Evolutionary conservation across 2,888 invertebrate genomes (phyloP).

Genomic region (Acleris sparsana): DNA sequence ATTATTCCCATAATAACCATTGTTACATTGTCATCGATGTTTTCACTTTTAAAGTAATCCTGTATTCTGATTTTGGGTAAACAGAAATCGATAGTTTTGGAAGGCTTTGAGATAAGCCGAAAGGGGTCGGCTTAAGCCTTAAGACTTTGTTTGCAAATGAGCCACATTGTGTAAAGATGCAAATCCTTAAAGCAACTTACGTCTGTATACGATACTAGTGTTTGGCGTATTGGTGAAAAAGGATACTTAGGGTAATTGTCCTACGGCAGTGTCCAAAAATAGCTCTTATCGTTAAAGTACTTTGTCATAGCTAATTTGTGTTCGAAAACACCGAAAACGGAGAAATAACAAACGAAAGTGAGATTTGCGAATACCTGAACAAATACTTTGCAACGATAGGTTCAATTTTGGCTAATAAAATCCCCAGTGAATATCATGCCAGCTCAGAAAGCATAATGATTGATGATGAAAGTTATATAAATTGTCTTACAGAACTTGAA

Average conservation of each 20-base stretch:
- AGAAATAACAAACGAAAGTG: too few relatives aligned
- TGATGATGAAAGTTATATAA: too few relatives aligned
- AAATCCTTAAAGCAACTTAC: conserved; percentile 5
- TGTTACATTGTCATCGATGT: conserved; percentile 67
- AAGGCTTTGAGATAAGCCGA: conserved; percentile 34
- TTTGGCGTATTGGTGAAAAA: neutral
- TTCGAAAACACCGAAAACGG: too few relatives aligned
- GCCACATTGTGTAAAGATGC: conserved; percentile 21
- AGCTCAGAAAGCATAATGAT: too few relatives aligned
- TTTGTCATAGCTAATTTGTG: too few relatives aligned
- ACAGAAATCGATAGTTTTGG: conserved; percentile 68
- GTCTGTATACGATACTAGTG: neutral
- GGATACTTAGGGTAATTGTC: neutral
- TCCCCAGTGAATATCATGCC: too few relatives aligned
- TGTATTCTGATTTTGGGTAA: conserved; percentile 59
- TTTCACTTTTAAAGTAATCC: conserved; percentile 78
- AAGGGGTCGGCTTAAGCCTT: conserved; percentile 17
- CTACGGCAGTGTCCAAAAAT: too few relatives aligned
- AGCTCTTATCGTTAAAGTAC: too few relatives aligned
- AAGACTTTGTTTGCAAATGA: conserved; percentile 22
- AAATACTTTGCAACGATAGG: too few relatives aligned
- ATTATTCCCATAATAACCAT: conserved; percentile 67
- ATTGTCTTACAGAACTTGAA: too few relatives aligned
- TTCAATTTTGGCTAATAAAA: too few relatives aligned
- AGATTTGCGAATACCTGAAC: too few relatives aligned